These are phyloP conservation scores for Blera fallax DNA, from an alignment of 2,888 invertebrate species.

Conservation along the genomic window DNA sequence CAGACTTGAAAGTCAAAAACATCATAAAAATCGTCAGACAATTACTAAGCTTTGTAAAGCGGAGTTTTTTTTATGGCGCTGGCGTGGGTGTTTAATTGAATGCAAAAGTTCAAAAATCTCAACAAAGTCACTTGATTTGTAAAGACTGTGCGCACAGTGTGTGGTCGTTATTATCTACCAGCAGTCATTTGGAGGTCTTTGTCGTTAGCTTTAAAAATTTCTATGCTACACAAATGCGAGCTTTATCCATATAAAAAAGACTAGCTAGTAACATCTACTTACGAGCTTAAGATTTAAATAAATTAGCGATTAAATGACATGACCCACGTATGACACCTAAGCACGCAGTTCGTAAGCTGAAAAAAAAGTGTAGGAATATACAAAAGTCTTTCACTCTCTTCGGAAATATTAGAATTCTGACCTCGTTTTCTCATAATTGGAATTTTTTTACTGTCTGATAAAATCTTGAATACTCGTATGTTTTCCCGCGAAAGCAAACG, in stretches of 20 bases:
- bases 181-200: not conserved
- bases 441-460: not conserved
- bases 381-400: not conserved
- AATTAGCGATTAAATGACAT: constrained; percentile 2
- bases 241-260: too few species aligned
- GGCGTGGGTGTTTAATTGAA: constrained; percentile 15
- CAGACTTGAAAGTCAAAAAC: not conserved
- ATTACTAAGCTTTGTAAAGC: not conserved
- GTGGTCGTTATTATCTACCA: not conserved
- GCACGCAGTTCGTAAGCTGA: not conserved
- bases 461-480: constrained; percentile 14
- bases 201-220: not conserved
- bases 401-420: constrained; percentile 25
- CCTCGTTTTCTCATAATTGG: constrained; percentile 19
- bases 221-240: not conserved
- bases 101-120: constrained; percentile 3
- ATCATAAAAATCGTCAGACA: constrained; percentile 13
- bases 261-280: not conserved
- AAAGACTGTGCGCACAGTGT: not conserved
- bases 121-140: not conserved
- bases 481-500: constrained; percentile 21
- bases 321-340: not conserved
- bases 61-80: not conserved
- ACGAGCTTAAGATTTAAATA: too few species aligned
- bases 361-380: not conserved